These are phyloP conservation scores for Anoplopoma fimbria DNA, from an alignment of 2,113 vertebrate genomes.

Conservation along the genomic window DNA sequence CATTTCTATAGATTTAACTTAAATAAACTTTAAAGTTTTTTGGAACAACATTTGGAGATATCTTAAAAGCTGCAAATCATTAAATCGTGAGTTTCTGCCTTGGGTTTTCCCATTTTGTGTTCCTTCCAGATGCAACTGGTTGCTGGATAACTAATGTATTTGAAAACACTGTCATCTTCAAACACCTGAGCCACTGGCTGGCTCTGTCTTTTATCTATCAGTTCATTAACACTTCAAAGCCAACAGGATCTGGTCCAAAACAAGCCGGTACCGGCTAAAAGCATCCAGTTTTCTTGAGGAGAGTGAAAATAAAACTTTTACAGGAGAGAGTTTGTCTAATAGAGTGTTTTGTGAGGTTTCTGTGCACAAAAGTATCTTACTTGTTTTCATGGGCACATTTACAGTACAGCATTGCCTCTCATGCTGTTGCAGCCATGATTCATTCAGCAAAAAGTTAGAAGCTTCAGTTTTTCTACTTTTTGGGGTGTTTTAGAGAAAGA, in stretches of 20 bases:
- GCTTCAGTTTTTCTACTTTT: not conserved
- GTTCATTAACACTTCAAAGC: constrained; percentile 25
- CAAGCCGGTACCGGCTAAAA: not conserved
- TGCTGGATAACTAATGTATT: not conserved
- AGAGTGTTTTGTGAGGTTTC: not conserved
- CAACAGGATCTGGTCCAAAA: constrained; percentile 1
- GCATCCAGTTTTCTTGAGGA: not conserved
- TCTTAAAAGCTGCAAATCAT: not conserved
- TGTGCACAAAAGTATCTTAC: not conserved
- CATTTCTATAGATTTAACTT: not conserved
- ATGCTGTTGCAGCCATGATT: not conserved
- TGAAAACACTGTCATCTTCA: not conserved
- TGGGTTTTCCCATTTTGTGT: not conserved
- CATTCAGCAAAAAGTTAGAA: not conserved
- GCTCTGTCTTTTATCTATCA: not conserved
- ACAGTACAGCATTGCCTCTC: not conserved
- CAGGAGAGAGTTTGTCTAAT: too few species aligned
- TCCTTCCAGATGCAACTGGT: not conserved
- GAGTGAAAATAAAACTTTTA: not conserved
- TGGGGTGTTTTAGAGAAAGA: not conserved
- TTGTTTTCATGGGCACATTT: too few species aligned
- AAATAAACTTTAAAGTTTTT: not conserved
- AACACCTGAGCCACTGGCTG: constrained; percentile 5
- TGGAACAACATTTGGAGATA: not conserved
- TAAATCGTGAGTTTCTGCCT: not conserved